Percentiles rank a stretch among this genome's conserved stretches.
phyloP scores from a whole-genome alignment of 1,140 invertebrate genomes.

The Parasteatoda tepidariorum region DNA sequence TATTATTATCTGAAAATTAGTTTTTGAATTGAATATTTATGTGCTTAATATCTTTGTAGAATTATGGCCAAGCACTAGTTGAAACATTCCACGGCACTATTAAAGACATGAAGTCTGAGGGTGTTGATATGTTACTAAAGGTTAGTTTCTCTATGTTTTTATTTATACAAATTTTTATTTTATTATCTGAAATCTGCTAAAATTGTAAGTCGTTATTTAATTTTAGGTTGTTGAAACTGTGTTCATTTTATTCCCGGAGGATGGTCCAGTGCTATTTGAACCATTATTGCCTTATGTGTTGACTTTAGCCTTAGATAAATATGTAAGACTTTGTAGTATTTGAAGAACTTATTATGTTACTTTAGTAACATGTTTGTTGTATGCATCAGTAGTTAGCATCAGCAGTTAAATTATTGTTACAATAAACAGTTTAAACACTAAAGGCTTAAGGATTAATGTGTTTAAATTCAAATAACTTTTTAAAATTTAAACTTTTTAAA shows the following conservation, averaged over 20 bases:
- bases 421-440: too few relatives aligned
- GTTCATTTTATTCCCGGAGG: conserved; percentile 70
- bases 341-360: too few relatives aligned
- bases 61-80: conserved; percentile 77
- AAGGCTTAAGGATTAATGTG: too few relatives aligned
- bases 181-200: background rate
- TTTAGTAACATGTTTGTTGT: too few relatives aligned
- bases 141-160: conserved; percentile 67
- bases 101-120: conserved; percentile 82
- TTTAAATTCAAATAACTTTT: too few relatives aligned
- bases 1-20: too few relatives aligned
- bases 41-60: conserved; percentile 65
- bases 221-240: conserved; percentile 67
- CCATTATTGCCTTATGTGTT: conserved; percentile 67
- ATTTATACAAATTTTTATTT: conserved; percentile 7
- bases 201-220: background rate
- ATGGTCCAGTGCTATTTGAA: conserved; percentile 68
- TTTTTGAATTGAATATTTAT: too few relatives aligned
- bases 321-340: conserved; percentile 76
- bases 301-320: conserved; percentile 73
- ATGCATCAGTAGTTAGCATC: too few relatives aligned
- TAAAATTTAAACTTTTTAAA: too few relatives aligned
- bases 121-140: conserved; percentile 79
- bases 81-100: conserved; percentile 77
- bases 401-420: too few relatives aligned